A percentile compares a stretch with the other conserved stretches of the same genome.
phyloP scores from a whole-genome alignment of 2,888 invertebrate genomes.

The Caenorhabditis sulstoni region DNA sequence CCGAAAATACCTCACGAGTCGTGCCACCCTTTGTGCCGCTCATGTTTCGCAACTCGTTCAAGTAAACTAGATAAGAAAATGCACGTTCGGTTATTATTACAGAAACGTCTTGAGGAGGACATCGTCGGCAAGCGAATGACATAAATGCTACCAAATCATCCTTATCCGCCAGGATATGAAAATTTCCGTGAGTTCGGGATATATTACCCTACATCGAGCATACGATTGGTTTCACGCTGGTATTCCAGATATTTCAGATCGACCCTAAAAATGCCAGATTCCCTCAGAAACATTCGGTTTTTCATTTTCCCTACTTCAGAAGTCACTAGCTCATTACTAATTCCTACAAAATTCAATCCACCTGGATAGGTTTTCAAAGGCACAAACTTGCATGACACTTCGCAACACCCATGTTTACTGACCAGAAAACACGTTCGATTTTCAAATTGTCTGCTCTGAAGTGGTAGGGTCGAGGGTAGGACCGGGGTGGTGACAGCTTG shows the following conservation, averaged over 20 bases:
- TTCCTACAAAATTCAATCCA: no score
- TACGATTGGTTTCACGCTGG: background rate
- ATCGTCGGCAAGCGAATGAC: conserved; percentile 19
- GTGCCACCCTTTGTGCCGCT: background rate
- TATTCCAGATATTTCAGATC: no score
- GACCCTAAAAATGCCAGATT: no score
- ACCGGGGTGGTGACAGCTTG: background rate
- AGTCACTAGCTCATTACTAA: no score
- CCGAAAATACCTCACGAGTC: background rate
- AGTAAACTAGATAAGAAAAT: background rate
- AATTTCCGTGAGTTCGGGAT: conserved; percentile 51
- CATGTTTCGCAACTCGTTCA: background rate
- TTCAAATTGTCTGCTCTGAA: no score
- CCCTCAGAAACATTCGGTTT: no score
- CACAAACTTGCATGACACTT: no score
- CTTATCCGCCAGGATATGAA: conserved; percentile 60
- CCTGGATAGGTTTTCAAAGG: no score
- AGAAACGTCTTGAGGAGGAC: background rate
- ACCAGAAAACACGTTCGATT: no score
- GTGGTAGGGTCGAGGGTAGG: no score
- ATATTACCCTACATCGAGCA: background rate
- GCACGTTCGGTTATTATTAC: conserved; percentile 1
- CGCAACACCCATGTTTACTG: no score
- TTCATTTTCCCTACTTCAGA: no score
- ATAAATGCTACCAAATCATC: conserved; percentile 57